phyloP scores from a whole-genome alignment of 2,888 invertebrate genomes.

The Halictus ligatus region DNA sequence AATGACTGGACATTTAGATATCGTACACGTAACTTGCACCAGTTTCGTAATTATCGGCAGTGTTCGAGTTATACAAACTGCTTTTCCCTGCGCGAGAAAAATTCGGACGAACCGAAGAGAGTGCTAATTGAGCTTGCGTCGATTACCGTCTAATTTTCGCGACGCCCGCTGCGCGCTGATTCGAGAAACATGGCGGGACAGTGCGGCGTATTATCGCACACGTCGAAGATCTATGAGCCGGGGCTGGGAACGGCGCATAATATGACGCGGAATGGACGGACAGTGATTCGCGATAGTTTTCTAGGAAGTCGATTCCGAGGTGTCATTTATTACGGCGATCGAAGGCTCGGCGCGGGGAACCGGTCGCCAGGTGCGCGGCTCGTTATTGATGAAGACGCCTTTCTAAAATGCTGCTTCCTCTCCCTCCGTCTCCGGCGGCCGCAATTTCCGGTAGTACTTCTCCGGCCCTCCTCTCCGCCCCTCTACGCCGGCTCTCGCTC shows the following conservation, averaged over 20 bases:
- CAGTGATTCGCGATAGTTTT: constrained; percentile 57
- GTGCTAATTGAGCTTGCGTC: neutral
- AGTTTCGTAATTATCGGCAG: too few relatives aligned
- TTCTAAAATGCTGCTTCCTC: constrained; percentile 56
- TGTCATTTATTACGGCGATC: constrained; percentile 69
- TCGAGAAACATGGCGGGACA: neutral
- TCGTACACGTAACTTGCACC: too few relatives aligned
- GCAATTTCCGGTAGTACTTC: constrained; percentile 58
- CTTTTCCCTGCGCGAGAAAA: too few relatives aligned
- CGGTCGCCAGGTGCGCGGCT: constrained; percentile 66
- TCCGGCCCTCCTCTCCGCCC: constrained; percentile 4
- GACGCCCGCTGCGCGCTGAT: neutral
- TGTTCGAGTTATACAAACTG: too few relatives aligned
- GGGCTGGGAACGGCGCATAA: constrained; percentile 18
- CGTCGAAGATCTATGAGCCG: constrained; percentile 32
- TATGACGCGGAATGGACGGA: constrained; percentile 26
- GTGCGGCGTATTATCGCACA: constrained; percentile 2
- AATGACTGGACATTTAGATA: neutral
- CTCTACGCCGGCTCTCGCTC: neutral
- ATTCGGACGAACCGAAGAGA: neutral
- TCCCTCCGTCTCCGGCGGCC: constrained; percentile 16
- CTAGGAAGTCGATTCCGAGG: constrained; percentile 62
- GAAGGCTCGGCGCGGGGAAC: constrained; percentile 53
- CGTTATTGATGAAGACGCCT: constrained; percentile 70
- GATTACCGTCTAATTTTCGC: neutral